Evolutionary conservation across 2,797 vertebrate species (phyloP).

Genomic region (Anguilla megastoma): DNA sequence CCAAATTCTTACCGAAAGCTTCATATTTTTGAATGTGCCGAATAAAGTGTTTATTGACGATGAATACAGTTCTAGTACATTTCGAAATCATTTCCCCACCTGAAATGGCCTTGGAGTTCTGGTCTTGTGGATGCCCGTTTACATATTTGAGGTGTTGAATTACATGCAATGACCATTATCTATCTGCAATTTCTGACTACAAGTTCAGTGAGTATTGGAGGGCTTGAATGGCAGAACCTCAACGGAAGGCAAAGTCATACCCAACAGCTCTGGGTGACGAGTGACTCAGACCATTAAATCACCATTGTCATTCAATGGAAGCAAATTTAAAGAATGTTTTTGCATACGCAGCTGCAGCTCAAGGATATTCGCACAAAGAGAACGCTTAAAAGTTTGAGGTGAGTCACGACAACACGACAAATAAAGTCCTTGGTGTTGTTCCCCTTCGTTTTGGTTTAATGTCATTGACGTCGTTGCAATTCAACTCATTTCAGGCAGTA

Average conservation of each 20-base stretch:
- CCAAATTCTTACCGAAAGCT: background rate
- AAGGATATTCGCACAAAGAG: background rate
- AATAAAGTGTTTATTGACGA: background rate
- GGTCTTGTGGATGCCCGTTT: background rate
- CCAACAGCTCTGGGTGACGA: background rate
- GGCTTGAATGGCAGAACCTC: background rate
- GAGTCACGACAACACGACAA: background rate
- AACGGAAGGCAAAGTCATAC: background rate
- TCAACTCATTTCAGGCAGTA: background rate
- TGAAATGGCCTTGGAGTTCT: background rate
- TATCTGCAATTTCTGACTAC: background rate
- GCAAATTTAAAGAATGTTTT: background rate
- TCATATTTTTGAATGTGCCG: background rate
- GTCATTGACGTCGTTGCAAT: background rate
- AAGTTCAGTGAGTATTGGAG: background rate
- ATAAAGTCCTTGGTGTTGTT: background rate
- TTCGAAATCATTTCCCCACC: background rate
- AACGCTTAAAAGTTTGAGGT: background rate
- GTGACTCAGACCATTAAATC: background rate
- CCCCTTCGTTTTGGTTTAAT: background rate
- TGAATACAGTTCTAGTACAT: background rate
- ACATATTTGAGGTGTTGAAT: background rate
- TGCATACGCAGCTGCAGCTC: background rate
- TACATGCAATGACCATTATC: no score
- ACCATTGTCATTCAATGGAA: background rate